Conservation (phyloP, 2,113 vertebrate species). For the Gallinago jamesoni region DNA sequence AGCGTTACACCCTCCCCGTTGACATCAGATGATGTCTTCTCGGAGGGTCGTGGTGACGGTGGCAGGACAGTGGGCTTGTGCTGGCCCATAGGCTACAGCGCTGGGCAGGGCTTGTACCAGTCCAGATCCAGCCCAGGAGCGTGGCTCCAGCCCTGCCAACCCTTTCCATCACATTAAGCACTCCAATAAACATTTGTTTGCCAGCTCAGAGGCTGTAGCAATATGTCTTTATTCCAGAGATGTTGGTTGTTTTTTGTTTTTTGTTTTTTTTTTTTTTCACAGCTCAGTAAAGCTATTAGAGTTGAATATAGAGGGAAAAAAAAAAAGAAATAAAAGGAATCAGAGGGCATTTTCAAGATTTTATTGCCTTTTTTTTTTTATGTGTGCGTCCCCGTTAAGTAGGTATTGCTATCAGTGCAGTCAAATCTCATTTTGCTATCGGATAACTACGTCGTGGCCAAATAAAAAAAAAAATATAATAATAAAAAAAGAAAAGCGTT, state of each 20-base stretch:
- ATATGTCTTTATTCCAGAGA: conserved; percentile 26
- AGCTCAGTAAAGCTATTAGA: conserved; percentile 8
- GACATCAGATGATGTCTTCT: not conserved
- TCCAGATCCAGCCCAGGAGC: not conserved
- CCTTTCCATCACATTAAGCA: not conserved
- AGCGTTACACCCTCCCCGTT: not conserved
- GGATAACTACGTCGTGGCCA: not conserved
- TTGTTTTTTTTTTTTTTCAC: not conserved
- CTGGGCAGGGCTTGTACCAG: not conserved
- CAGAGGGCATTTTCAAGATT: not conserved
- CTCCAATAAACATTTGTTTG: not conserved
- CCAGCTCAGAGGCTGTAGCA: not conserved
- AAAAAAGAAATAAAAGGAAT: not conserved
- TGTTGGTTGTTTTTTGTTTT: not conserved
- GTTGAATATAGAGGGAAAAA: not conserved
- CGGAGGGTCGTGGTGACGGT: not conserved
- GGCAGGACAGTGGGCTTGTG: not conserved
- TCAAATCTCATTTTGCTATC: conserved; percentile 6
- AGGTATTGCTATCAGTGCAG: conserved; percentile 19
- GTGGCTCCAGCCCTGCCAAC: not conserved
- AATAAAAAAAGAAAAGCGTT: not conserved
- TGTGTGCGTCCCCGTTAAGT: not conserved
- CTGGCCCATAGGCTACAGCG: not conserved
- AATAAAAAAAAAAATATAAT: conserved; percentile 10
- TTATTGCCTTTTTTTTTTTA: conserved; percentile 4